Conservation (phyloP, 2,888 invertebrate species). For the Prosapia bicincta region DNA sequence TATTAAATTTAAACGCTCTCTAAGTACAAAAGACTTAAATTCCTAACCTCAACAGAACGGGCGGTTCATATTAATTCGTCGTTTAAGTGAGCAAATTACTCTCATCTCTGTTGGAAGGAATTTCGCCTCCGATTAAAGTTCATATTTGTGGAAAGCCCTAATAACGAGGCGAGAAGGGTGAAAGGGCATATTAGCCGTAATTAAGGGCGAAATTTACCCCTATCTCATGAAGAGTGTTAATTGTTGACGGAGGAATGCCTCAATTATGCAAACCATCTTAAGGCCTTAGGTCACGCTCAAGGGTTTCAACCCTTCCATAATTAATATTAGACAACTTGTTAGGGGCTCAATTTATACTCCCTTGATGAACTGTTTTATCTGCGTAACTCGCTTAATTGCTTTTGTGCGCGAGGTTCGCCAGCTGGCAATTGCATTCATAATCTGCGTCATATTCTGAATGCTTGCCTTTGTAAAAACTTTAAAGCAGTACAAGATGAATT, state of each 20-base stretch:
- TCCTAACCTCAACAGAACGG: neutral
- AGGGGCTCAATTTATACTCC: neutral
- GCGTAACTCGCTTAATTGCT: neutral
- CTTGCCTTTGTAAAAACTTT: no score
- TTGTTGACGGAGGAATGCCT: neutral
- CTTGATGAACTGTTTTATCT: neutral
- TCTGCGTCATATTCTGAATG: no score
- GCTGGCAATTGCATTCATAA: no score
- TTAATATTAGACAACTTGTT: constrained; percentile 2
- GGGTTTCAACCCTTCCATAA: neutral
- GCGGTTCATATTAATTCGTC: neutral
- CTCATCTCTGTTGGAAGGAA: neutral
- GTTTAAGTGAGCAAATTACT: neutral
- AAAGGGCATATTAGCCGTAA: neutral
- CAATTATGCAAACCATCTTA: constrained; percentile 2
- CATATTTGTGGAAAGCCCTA: neutral
- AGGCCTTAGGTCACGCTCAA: neutral
- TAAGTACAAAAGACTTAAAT: no score
- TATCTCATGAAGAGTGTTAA: neutral
- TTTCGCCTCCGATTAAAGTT: neutral
- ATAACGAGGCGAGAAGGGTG: neutral
- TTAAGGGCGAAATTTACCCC: neutral
- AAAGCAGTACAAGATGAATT: no score
- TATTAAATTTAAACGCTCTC: no score
- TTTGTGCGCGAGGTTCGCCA: no score